Evolutionary conservation across 2,797 vertebrate genomes (phyloP).

Genomic region (Onychomys leucogaster): DNA sequence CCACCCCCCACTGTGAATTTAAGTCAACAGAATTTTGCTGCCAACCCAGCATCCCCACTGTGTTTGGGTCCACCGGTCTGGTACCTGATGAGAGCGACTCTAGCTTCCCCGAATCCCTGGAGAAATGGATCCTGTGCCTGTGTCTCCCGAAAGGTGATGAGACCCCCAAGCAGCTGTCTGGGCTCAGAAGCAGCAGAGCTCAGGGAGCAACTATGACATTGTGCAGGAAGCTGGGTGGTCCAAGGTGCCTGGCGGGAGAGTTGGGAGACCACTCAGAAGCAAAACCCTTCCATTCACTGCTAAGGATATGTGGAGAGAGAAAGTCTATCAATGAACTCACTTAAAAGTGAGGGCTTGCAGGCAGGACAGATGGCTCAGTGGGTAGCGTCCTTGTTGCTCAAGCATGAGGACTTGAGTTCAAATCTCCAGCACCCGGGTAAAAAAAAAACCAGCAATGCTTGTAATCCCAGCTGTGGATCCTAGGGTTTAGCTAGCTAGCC

Average conservation of each 20-base stretch:
- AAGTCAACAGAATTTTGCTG: constrained; percentile 23
- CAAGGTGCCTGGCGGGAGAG: background rate
- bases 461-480: background rate
- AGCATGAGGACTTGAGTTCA: background rate
- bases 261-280: background rate
- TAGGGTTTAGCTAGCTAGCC: background rate
- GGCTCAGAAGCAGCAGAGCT: background rate
- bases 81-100: constrained; percentile 55
- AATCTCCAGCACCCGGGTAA: background rate
- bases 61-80: constrained; percentile 58
- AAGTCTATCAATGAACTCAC: background rate
- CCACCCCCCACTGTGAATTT: background rate
- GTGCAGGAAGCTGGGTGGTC: background rate
- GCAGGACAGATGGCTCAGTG: background rate
- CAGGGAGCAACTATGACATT: background rate
- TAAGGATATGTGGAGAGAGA: background rate
- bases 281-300: background rate
- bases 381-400: background rate
- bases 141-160: background rate
- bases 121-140: background rate
- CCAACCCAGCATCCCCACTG: constrained; percentile 30
- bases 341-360: background rate
- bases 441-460: background rate
- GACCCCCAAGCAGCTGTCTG: background rate
- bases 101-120: background rate